Evolutionary conservation across 1,140 invertebrate genomes (phyloP), one percentile per base, ranked within the genome.

Genomic region (Sycophaga agraensis): DNA sequence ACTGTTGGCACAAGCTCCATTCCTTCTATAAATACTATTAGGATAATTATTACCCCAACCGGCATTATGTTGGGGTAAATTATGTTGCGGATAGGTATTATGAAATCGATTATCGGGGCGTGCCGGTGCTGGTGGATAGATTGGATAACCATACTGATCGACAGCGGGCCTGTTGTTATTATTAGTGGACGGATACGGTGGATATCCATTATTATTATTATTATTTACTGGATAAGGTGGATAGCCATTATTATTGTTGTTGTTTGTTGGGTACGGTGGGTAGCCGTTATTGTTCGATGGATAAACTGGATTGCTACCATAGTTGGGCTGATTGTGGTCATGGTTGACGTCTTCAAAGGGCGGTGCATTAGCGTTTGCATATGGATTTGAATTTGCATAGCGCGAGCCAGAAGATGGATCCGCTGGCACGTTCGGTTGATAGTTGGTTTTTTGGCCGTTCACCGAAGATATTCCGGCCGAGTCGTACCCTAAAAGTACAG

Each of bases 331-430:
- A 14, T 48, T 42, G 66, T 59, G 45, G 45, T 64, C 28, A 39
- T 39, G 42, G 53, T 64, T 55, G 43, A 65, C 63, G 22, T 70
- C 68, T 8, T 76, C 71, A 2, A 59, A 64, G 1, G 77, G 74
- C 5, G 79, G 79, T 17, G 77, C 78, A 42, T 78, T 79, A 1
- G 78, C 76, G 55, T 80, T 77, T 17, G 72, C 71, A 42, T 73
- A 80, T 0, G 78, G 78, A 66, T 79, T 73, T n/a, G 49, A 21
- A 45, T 73, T 73, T 9, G 68, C 45, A 34, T 68, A 61, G 1
- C 62, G 63, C 1, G 68, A 59, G 0, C 59, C 69, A 28, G 45
- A 43, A 16, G 64, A 21, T 53, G 5, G 65, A 64, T 56, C 68
- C 35, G 31, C 51, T 43, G 51, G 59, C 1, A 62, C 53, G 12